Base-by-base conservation (phyloP, 2,888 invertebrate species). In the Timandra comae region DNA sequence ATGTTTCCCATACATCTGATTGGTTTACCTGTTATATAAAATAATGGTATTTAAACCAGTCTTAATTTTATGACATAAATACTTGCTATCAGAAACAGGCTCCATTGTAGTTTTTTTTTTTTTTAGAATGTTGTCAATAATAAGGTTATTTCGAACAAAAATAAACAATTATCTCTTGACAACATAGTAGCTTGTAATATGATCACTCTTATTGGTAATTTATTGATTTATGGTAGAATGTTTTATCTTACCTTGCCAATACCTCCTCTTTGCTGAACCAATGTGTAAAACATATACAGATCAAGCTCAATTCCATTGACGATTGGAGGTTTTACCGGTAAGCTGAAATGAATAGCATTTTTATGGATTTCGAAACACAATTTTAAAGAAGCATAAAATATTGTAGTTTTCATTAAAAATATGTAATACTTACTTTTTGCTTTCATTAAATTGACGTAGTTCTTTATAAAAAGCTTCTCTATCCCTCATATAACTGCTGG, bases 281-380 rank as follows among this genome's bases (percentile, higher is more conserved):
- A 89, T 57, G 91, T 91, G 81, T 98, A 99, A 52, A 99, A 90
- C 43, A 92, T 89, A 82, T 93, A 96, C 51, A 99, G 89, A 87
- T 99, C 98, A 64, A 99, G 91, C 76, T 95, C 94, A 62, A 92
- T 90, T 36, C 98, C 97, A 86, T 94, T 95, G 42, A 98, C 91
- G 68, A 91, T 87, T 2, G 95, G 93, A 16, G 88, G 55, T 52
- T 77, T 82, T 40, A 60, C 74, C 78, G 76, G 89, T 84, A 88
- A 76, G 58, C 91, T 91, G 74, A 88, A 91, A 86, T 89, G 90
- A 55, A 88, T 85, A 52, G 26, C 30, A 33, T 13, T 9, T 30
- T 13, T 20, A 31, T 13, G 25, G n/a, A 31, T 12, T 12, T 27
- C n/a, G 2, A 28, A 30, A 9, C 20, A 5, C 20, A 33, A 33